These are phyloP conservation scores for Trichogramma dendrolimi DNA, from an alignment of 2,888 invertebrate species.

Conservation along the genomic window DNA sequence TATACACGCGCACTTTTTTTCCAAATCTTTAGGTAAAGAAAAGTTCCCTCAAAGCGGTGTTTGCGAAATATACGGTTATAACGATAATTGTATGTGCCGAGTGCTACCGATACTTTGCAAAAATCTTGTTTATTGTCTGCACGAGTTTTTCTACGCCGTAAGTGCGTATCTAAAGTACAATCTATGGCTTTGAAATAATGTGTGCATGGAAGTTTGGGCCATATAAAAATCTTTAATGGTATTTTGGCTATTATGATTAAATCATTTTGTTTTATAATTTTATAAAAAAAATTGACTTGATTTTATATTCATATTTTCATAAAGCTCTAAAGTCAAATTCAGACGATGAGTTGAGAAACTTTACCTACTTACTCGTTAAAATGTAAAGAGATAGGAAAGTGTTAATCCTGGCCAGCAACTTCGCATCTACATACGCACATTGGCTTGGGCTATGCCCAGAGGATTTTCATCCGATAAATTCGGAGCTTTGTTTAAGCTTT, in stretches of 20 bases:
- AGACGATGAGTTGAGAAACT: too few species aligned
- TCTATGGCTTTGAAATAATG: too few species aligned
- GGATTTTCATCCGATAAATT: constrained; percentile 61
- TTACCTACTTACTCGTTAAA: constrained; percentile 14
- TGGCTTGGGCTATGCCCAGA: constrained; percentile 47
- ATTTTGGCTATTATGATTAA: too few species aligned
- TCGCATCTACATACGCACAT: constrained; percentile 51
- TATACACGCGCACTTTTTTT: constrained; percentile 36
- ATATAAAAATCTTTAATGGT: too few species aligned
- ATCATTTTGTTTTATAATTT: too few species aligned
- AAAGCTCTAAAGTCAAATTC: too few species aligned
- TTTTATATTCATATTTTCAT: too few species aligned
- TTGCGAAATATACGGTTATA: constrained; percentile 49
- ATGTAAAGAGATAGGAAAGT: constrained; percentile 54
- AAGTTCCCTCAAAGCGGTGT: constrained; percentile 39
- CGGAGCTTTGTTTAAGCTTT: constrained; percentile 60
- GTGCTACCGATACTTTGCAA: constrained; percentile 36
- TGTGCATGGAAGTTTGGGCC: too few species aligned
- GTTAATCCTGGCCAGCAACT: constrained; percentile 58
- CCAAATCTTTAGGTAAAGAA: constrained; percentile 44
- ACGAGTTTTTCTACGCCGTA: constrained; percentile 18
- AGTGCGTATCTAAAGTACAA: too few species aligned
- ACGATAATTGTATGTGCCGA: constrained; percentile 50
- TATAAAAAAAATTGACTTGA: too few species aligned
- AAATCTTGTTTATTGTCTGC: constrained; percentile 46